A percentile compares a stretch with the other conserved stretches of the same genome.
Conservation (phyloP, 2,888 invertebrate species). For the Agrochola litura region DNA sequence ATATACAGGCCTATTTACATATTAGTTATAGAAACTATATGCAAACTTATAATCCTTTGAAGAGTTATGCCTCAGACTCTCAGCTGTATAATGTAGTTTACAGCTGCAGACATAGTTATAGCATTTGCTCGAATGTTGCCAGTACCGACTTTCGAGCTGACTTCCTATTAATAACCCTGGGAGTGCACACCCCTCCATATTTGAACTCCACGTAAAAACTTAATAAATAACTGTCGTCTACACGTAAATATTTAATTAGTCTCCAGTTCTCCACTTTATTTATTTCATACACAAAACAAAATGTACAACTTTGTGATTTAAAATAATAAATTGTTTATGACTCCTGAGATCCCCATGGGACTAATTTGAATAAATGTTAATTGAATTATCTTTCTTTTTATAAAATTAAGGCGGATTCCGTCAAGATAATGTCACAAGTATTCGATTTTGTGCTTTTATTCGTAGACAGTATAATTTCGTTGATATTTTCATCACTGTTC, state of each 20-base stretch:
- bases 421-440: slow-evolving; percentile 9
- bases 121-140: slow-evolving; percentile 26
- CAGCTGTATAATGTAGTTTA: neutral
- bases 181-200: slow-evolving; percentile 47
- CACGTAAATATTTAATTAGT: slow-evolving; percentile 71
- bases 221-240: slow-evolving; percentile 70
- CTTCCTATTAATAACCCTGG: slow-evolving; percentile 44
- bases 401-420: slow-evolving; percentile 4
- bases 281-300: slow-evolving; percentile 3
- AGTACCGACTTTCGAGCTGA: neutral
- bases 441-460: slow-evolving; percentile 16
- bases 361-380: slow-evolving; percentile 38
- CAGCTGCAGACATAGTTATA: neutral
- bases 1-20: neutral
- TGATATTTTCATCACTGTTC: slow-evolving; percentile 24
- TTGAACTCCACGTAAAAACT: slow-evolving; percentile 64
- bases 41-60: slow-evolving; percentile 24
- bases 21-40: slow-evolving; percentile 37
- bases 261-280: slow-evolving; percentile 9
- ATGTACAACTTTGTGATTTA: slow-evolving; percentile 7
- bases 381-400: slow-evolving; percentile 19
- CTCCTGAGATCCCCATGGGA: neutral
- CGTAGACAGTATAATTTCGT: slow-evolving; percentile 10
- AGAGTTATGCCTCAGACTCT: slow-evolving; percentile 11
- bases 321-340: slow-evolving; percentile 29